Evolutionary conservation across 2,797 vertebrate genomes (phyloP), one percentile per base, ranked within the genome.

Genomic region (Lutjanus campechanus): DNA sequence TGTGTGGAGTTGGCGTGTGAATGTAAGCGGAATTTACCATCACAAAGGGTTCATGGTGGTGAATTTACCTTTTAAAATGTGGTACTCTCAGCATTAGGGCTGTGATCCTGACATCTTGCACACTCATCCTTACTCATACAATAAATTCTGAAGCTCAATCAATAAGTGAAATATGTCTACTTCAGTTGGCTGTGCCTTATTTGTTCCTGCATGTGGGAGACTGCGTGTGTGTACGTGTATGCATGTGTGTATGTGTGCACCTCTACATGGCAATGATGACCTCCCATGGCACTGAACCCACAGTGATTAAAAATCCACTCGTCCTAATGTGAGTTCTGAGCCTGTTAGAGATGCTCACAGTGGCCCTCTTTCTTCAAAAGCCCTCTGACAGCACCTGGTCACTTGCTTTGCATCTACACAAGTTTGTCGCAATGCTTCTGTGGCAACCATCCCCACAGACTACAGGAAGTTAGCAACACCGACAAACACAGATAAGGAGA

Each of bases 231-330:
- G 29, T 36, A 5, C 5, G 29, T 36, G 29, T 36, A 5, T 36
- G 29, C 5, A 36, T 17, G 54, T 65, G 22, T 77, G 70, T 49
- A 22, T 70, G 62, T 78, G 73, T 83, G 87, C 61, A 76, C 81
- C 79, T 85, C 85, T 74, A 49, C 60, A 62, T 61, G 92, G 91
- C 91, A 47, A 84, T 94, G 93, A 94, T 93, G 90, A 92, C 74
- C 90, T 90, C 89, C 93, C 93, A 94, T 94, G 91, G 94, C 94
- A 78, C 90, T 91, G 91, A 95, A 67, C 53, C 19, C 72, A 64
- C 85, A 79, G 67, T 93, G 92, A 94, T 93, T 92, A 90, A 81
- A 79, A 90, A 58, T 25, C 74, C 59, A 87, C 61, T 91, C 87
- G 90, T 95, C 90, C 87, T 69, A 19, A 84, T 78, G 61, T 90